These are phyloP conservation scores for Beris morrisii DNA, from an alignment of 2,888 invertebrate species.

Conservation along the genomic window DNA sequence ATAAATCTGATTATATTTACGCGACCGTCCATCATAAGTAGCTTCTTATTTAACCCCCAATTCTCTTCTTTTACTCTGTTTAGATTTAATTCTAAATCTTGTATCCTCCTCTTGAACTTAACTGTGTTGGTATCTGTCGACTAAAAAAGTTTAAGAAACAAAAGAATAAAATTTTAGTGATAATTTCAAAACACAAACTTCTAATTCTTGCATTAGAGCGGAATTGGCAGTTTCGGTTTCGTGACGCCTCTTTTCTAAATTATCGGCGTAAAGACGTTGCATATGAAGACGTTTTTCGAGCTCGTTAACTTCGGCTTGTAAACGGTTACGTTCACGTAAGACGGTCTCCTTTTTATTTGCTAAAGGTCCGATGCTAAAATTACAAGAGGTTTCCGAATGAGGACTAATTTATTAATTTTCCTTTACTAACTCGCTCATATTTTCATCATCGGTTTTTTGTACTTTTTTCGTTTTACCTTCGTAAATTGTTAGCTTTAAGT, in stretches of 20 bases:
- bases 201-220: conserved; percentile 36
- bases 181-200: conserved; percentile 15
- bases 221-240: conserved; percentile 44
- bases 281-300: conserved; percentile 48
- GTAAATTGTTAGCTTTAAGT: conserved; percentile 46
- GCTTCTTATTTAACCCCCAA: not conserved
- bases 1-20: not conserved
- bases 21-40: not conserved
- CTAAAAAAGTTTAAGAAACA: not conserved
- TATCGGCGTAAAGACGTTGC: conserved; percentile 48
- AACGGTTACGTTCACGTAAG: conserved; percentile 51
- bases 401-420: not conserved
- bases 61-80: conserved; percentile 12
- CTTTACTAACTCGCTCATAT: conserved; percentile 5
- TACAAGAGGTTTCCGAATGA: not conserved
- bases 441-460: not conserved
- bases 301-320: conserved; percentile 49
- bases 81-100: conserved; percentile 1
- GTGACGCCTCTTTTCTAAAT: conserved; percentile 48
- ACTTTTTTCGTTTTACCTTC: conserved; percentile 37
- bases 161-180: no score
- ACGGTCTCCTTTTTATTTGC: conserved; percentile 50
- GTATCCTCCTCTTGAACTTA: conserved; percentile 5
- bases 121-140: not conserved
- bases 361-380: conserved; percentile 45